Percentiles rank a stretch among this genome's conserved stretches.
Evolutionary conservation across 2,113 vertebrate genomes (phyloP).

Genomic region (Oreochromis tanganicae): DNA sequence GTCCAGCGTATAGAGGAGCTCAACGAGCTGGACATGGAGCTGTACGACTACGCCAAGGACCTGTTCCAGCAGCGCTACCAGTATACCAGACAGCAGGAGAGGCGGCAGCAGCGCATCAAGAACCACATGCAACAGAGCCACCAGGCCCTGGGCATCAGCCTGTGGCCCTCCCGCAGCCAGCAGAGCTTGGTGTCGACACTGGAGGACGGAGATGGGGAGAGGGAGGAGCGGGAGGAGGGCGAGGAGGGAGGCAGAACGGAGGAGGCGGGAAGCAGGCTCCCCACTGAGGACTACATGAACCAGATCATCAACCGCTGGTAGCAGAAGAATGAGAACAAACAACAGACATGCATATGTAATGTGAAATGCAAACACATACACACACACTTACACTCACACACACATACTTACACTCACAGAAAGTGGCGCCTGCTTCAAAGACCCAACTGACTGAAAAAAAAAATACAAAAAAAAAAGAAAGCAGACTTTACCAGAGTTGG

Average conservation of each 20-base stretch:
- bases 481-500: constrained; percentile 2
- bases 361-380: constrained; percentile 14
- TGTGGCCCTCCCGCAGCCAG: constrained; percentile 59
- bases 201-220: constrained; percentile 29
- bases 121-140: constrained; percentile 83
- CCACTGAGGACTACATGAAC: constrained; percentile 99
- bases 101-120: constrained; percentile 86
- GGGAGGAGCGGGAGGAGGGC: constrained; percentile 46
- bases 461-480: neutral
- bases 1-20: constrained; percentile 94
- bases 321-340: constrained; percentile 49
- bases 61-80: constrained; percentile 99
- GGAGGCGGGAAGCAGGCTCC: constrained; percentile 78
- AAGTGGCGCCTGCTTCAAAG: constrained; percentile 23
- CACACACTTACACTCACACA: neutral
- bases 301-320: constrained; percentile 99
- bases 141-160: constrained; percentile 70
- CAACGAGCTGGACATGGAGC: constrained; percentile 96
- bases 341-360: constrained; percentile 38
- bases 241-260: constrained; percentile 66
- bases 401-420: neutral
- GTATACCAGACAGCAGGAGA: constrained; percentile 90
- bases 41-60: constrained; percentile 97
- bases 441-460: constrained; percentile 9
- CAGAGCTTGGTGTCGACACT: constrained; percentile 13